Conservation (phyloP, 1,140 invertebrate genomes). For the Pantala flavescens region DNA sequence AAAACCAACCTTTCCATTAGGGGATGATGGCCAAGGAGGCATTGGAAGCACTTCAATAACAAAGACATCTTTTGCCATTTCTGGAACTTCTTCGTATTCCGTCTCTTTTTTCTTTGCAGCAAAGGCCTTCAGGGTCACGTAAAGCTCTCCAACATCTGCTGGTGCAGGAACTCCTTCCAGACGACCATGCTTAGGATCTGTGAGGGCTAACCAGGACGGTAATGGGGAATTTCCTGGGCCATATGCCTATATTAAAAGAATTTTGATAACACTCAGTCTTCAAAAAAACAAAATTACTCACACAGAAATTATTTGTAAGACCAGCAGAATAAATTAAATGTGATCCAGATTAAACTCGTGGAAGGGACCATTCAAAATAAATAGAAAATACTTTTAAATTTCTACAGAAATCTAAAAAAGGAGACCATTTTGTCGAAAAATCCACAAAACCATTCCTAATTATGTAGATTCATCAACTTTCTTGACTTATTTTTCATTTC, state of each 20-base stretch:
- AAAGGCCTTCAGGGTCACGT: slow-evolving; percentile 38
- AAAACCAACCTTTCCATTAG: neutral
- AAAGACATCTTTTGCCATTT: slow-evolving; percentile 40
- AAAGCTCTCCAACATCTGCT: slow-evolving; percentile 43
- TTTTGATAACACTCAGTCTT: too few species aligned
- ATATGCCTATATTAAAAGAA: slow-evolving; percentile 22
- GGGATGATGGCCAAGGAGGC: neutral
- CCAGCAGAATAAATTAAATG: too few species aligned
- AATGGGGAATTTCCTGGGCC: slow-evolving; percentile 22
- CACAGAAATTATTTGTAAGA: too few species aligned
- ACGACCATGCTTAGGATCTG: slow-evolving; percentile 28
- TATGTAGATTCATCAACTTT: too few species aligned
- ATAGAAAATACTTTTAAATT: too few species aligned
- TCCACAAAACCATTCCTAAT: too few species aligned
- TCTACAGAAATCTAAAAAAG: too few species aligned
- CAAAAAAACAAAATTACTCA: too few species aligned
- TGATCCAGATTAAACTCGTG: too few species aligned
- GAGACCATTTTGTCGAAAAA: too few species aligned
- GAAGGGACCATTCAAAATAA: too few species aligned
- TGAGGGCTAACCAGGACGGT: slow-evolving; percentile 29
- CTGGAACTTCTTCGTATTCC: slow-evolving; percentile 26
- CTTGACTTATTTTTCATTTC: too few species aligned
- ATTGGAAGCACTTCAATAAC: slow-evolving; percentile 44
- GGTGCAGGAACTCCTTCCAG: slow-evolving; percentile 46
- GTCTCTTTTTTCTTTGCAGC: slow-evolving; percentile 22